These are phyloP conservation scores for Himantopus leucocephalus DNA, from an alignment of 2,113 vertebrate genomes.

Conservation along the genomic window DNA sequence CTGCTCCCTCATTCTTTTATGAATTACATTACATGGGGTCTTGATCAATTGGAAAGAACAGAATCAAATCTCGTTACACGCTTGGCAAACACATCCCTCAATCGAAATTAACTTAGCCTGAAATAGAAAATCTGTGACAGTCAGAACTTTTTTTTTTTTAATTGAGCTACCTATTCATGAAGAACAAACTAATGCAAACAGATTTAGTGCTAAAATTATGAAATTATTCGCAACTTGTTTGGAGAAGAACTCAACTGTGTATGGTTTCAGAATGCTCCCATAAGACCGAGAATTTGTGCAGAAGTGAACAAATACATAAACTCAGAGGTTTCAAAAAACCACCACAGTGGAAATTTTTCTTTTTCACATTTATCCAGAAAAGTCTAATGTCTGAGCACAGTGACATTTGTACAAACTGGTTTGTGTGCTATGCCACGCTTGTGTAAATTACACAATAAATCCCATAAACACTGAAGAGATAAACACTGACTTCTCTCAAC, in stretches of 20 bases:
- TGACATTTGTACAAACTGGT: neutral
- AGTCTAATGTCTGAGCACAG: neutral
- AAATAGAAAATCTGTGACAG: neutral
- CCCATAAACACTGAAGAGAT: neutral
- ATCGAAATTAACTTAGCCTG: neutral
- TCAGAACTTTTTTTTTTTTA: neutral
- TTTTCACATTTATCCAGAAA: neutral
- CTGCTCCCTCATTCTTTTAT: neutral
- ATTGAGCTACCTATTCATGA: neutral
- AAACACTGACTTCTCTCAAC: neutral
- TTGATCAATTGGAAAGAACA: neutral
- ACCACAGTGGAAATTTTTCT: neutral
- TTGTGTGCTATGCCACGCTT: neutral
- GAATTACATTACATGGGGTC: neutral
- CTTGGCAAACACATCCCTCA: neutral
- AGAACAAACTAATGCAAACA: neutral
- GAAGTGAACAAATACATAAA: neutral
- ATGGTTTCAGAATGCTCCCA: neutral
- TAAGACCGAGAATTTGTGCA: neutral
- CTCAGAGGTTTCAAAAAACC: neutral
- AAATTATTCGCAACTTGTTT: neutral
- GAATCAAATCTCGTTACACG: neutral
- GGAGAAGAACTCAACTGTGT: neutral
- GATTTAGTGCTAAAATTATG: neutral
- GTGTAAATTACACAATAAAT: neutral